Evolutionary conservation across 2,797 vertebrate genomes (phyloP).

Genomic region (Hirundo rustica): DNA sequence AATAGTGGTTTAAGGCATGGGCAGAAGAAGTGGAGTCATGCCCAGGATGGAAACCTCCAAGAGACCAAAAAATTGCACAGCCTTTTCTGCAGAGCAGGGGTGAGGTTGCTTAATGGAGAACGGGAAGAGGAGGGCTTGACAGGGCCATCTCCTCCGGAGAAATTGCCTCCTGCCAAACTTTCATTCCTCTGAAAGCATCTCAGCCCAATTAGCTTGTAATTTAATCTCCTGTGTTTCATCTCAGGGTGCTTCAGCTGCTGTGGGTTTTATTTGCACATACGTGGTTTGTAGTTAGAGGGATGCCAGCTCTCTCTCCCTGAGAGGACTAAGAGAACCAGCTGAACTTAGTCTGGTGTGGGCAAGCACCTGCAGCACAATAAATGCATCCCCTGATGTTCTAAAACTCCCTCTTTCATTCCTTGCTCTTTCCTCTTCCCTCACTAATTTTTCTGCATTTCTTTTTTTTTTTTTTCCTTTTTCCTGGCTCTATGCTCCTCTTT

Average conservation of each 20-base stretch:
- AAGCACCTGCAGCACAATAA: background rate
- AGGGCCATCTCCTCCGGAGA: background rate
- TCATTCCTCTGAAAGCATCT: background rate
- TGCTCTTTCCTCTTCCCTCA: background rate
- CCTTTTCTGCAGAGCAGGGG: background rate
- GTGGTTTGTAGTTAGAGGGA: background rate
- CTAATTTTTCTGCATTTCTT: background rate
- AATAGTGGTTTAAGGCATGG: background rate
- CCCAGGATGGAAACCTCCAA: background rate
- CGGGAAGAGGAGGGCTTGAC: background rate
- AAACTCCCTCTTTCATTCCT: background rate
- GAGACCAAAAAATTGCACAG: background rate
- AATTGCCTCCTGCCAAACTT: background rate
- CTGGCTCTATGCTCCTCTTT: background rate
- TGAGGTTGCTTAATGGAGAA: background rate
- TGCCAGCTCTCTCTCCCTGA: background rate
- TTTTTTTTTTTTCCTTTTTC: background rate
- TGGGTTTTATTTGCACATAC: background rate
- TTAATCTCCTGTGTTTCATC: slow-evolving; percentile 14
- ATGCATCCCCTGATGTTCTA: background rate
- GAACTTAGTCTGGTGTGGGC: background rate
- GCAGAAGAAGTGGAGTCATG: background rate
- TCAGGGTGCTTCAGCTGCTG: background rate
- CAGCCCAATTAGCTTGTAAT: background rate
- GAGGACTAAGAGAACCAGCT: background rate